A percentile compares a stretch with the other conserved stretches of the same genome.
Conservation (phyloP, 2,113 vertebrate genomes). For the Pristiophorus japonicus region DNA sequence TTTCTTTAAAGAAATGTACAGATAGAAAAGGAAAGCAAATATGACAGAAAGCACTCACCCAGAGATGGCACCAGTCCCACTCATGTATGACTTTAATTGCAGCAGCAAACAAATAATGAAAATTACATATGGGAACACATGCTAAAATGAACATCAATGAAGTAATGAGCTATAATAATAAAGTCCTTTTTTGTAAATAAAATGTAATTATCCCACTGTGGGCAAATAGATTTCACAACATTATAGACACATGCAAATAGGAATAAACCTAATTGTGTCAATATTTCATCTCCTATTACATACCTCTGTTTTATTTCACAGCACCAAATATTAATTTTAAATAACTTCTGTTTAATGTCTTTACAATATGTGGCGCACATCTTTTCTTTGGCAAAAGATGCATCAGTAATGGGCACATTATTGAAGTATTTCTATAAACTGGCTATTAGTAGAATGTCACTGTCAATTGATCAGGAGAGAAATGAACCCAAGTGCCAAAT, state of each 20-base stretch:
- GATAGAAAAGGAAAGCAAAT: not conserved
- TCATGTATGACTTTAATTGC: not conserved
- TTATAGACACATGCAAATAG: not conserved
- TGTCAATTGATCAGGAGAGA: not conserved
- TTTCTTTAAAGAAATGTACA: not conserved
- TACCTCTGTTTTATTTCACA: not conserved
- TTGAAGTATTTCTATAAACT: too few species aligned
- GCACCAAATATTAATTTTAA: not conserved
- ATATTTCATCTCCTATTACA: not conserved
- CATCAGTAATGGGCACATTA: too few species aligned
- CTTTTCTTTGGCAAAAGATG: too few species aligned
- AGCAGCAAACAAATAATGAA: not conserved
- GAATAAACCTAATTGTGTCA: not conserved
- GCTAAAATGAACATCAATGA: not conserved
- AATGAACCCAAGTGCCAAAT: not conserved
- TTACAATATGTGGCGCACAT: not conserved
- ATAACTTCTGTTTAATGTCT: not conserved
- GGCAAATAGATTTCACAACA: conserved; percentile 21
- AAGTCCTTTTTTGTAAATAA: conserved; percentile 16
- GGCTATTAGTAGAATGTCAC: not conserved
- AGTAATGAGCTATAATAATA: not conserved
- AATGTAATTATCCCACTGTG: not conserved
- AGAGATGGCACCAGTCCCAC: not conserved
- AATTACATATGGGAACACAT: not conserved
- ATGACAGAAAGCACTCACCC: not conserved